These are phyloP conservation scores for Euphydryas editha DNA, from an alignment of 2,888 invertebrate species.

Conservation along the genomic window DNA sequence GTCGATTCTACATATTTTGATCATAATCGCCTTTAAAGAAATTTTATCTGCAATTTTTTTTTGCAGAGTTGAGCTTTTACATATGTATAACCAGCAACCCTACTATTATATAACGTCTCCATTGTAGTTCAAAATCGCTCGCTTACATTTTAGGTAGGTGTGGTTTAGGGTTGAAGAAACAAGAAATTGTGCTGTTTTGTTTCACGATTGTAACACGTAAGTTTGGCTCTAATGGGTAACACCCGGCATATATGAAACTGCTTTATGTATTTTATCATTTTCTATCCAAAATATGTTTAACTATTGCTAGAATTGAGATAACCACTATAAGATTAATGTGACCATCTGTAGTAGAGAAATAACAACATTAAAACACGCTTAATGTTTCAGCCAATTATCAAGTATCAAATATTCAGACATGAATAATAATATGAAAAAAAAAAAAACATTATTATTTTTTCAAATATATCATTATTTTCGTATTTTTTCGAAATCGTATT, in stretches of 20 bases:
- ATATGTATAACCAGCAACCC: constrained; percentile 11
- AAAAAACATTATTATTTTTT: no score
- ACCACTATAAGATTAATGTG: no score
- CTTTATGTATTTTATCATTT: no score
- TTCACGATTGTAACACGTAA: constrained; percentile 23
- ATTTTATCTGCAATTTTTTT: neutral
- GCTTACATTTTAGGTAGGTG: constrained; percentile 49
- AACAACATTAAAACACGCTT: no score
- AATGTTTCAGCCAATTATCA: no score
- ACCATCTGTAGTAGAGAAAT: no score
- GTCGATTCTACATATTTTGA: neutral
- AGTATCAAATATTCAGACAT: no score
- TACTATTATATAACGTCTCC: constrained; percentile 26
- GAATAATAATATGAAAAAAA: no score
- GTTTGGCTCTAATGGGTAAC: constrained; percentile 1
- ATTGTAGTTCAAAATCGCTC: constrained; percentile 53
- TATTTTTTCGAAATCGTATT: no score
- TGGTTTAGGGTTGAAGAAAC: constrained; percentile 33
- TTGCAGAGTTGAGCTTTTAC: constrained; percentile 5
- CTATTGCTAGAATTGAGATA: no score
- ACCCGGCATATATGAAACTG: neutral
- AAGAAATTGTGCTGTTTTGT: constrained; percentile 39
- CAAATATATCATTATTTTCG: no score
- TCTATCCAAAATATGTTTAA: no score
- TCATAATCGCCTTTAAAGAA: neutral